Base-by-base conservation (phyloP, 2,113 vertebrate species). In the Otocyon megalotis region DNA sequence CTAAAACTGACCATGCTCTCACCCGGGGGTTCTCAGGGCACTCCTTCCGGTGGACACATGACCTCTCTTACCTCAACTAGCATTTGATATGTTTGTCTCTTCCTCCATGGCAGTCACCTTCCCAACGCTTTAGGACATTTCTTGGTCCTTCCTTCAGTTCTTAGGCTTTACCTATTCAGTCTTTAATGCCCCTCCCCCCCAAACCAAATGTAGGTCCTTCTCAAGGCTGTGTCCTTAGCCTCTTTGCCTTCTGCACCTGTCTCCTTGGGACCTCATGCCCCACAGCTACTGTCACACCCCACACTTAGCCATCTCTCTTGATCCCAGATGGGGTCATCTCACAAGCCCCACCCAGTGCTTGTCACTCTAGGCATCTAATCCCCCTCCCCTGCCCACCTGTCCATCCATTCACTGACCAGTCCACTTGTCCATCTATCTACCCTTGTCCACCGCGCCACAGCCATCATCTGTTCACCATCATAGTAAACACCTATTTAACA, bases 201-300 rank as follows among this genome's bases (percentile, higher is more conserved):
- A 6, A 14, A 4, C 30, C 10, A 1, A 12, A 2, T 0, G 8
- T 6, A 10, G 50, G 22, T 12, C 32, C 16, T 71, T n/a, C 48
- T 67, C 32, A 14, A 58, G 56, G 60, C 43, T 14, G 2, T 28
- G 35, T 58, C 77, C 8, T 85, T 9, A 8, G 67, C 35, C 24
- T 84, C 88, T 30, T 14, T 82, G 54, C 43, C 71, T 58, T 87
- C 50, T n/a, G 56, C 16, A 48, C 11, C 56, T 15, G 48, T 81
- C 8, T 87, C 32, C 1, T 3, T 17, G 58, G 50, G 48, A 19
- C 69, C 60, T 94, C 48, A 10, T 32, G 2, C 14, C 9, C 35
- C 54, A 2, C 58, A 2, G 50, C 28, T 1, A 1, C n/a, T 10
- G 0, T 48, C 79, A 20, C 0, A 2, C 4, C 20, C n/a, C 30